Evolutionary conservation across 1,140 invertebrate species (phyloP), one percentile per base, ranked within the genome.

Genomic region (Drosophila chauvacae): DNA sequence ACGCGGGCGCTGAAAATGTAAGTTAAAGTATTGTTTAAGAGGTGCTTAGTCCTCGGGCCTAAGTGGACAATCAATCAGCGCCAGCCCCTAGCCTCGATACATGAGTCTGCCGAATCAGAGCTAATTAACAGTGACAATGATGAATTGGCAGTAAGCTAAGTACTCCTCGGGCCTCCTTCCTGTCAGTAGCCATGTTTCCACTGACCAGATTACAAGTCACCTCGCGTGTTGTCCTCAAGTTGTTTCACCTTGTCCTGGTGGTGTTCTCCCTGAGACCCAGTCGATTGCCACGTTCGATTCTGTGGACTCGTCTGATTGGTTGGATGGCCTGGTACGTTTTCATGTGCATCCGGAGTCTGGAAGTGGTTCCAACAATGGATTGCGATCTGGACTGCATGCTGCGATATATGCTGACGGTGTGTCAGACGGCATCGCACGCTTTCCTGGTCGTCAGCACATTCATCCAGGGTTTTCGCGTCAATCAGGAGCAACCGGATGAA

Each of bases 1-100:
- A 91, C 51, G 74, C 76, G 0, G 77, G 90, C 4, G 57, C 71
- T 7, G 57, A 72, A 51, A 87, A 91, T 68, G 90, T 91, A 56
- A 91, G 90, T 91, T 41, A 13, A 20, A 30, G n/a, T 28, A 16
- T 26, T 41, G 23, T 41, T 55, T 18, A 7, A 20, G 20, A n/a
- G 14, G 14, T 28, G 9, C 20, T 26, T 26, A 16, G 11, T 7
- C 7, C 26, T 7, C 1, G 11, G 3, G 3, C 5, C n/a, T 23
- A 58, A 57, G 35, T 28, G 20, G 28, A 44, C 56, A 61, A 44
- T 62, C 57, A 65, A 65, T 62, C 57, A 65, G 18, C 3, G 39
- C 39, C 26, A 42, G 26, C 4, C 48, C 16, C 16, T 50, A 14
- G 7, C 42, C 16, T 14, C 23, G 30, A 23, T n/a, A 10, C 30